phyloP scores from a whole-genome alignment of 2,888 invertebrate genomes.

The Lycocerus yunnanus region DNA sequence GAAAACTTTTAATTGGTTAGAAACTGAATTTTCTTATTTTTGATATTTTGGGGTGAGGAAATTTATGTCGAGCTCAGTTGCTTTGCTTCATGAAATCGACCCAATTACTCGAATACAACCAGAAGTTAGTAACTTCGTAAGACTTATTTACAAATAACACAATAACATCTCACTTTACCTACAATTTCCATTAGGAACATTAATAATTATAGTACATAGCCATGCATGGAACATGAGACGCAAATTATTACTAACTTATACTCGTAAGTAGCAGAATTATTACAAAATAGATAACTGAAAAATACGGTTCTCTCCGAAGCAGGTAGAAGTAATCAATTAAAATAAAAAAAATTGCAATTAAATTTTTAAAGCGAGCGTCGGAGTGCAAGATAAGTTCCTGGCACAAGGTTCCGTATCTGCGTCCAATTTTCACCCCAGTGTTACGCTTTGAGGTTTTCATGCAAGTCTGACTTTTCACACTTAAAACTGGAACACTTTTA shows the following conservation, averaged over 20 bases:
- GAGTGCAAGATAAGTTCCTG: not conserved
- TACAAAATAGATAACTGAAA: not conserved
- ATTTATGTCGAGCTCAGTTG: not conserved
- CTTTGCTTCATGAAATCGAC: not conserved
- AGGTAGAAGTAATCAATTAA: not conserved
- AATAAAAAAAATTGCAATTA: not conserved
- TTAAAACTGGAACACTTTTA: not conserved
- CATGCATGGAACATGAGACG: not conserved
- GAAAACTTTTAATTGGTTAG: not conserved
- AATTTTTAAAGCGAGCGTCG: not conserved
- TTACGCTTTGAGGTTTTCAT: slow-evolving; percentile 2
- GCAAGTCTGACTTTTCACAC: not conserved
- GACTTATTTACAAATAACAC: not conserved
- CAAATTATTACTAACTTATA: not conserved
- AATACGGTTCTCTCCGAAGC: not conserved
- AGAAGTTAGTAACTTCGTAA: not conserved
- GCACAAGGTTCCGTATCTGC: not conserved
- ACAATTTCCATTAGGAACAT: not conserved
- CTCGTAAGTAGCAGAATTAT: not conserved
- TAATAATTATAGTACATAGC: not conserved
- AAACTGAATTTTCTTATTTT: not conserved
- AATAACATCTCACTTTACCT: not conserved
- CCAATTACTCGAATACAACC: not conserved
- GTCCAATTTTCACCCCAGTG: slow-evolving; percentile 3
- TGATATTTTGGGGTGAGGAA: not conserved